Evolutionary conservation across 2,888 invertebrate genomes (phyloP).

Genomic region (Xylota segnis): DNA sequence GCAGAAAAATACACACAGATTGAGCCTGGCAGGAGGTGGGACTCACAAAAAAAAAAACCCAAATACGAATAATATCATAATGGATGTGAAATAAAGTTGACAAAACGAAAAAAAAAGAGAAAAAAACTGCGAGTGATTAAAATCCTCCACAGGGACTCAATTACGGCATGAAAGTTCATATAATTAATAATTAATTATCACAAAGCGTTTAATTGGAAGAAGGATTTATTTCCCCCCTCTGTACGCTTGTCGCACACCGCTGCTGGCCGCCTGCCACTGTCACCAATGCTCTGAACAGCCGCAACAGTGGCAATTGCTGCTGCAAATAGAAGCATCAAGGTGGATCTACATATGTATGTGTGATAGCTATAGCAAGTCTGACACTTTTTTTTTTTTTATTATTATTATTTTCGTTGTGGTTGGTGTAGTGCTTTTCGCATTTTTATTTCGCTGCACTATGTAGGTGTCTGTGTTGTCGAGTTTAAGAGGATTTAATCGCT

Average conservation of each 20-base stretch:
- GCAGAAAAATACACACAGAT: conserved; percentile 5
- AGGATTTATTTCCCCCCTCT: conserved; percentile 73
- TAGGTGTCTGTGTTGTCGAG: conserved; percentile 51
- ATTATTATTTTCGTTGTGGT: conserved; percentile 11
- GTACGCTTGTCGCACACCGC: conserved; percentile 21
- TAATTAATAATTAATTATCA: conserved; percentile 78
- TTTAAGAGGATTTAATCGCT: conserved; percentile 69
- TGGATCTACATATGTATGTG: background rate
- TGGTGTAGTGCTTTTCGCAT: conserved; percentile 11
- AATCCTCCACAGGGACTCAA: conserved; percentile 77
- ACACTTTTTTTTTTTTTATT: conserved; percentile 32
- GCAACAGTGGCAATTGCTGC: conserved; percentile 44
- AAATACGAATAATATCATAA: conserved; percentile 44
- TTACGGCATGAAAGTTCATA: conserved; percentile 77
- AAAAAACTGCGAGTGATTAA: conserved; percentile 71
- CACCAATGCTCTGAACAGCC: conserved; percentile 3
- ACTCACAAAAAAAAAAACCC: background rate
- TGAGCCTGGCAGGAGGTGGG: conserved; percentile 1
- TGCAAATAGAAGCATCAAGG: conserved; percentile 14
- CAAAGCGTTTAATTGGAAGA: conserved; percentile 78
- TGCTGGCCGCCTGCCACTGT: conserved; percentile 2
- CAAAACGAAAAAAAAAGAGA: conserved; percentile 31
- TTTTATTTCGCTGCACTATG: conserved; percentile 50
- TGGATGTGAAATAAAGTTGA: conserved; percentile 52
- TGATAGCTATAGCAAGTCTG: background rate